These are phyloP conservation scores for Emydocephalus ijimae DNA, from an alignment of 2,113 vertebrate genomes.

Conservation along the genomic window DNA sequence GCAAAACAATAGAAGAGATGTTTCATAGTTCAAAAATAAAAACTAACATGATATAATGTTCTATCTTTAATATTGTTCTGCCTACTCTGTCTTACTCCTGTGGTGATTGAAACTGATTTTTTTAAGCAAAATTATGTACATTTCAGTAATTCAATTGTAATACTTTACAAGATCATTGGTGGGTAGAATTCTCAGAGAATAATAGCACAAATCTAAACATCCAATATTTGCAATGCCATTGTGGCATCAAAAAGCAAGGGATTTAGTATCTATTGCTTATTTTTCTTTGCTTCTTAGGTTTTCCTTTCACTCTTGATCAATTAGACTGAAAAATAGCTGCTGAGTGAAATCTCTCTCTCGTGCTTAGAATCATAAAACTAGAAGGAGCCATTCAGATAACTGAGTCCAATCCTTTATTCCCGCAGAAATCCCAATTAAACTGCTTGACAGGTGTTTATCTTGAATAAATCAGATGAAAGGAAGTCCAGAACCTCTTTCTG, in stretches of 20 bases:
- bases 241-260: not conserved
- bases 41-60: slow-evolving; percentile 1
- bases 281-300: not conserved
- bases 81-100: slow-evolving; percentile 7
- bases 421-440: not conserved
- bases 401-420: not conserved
- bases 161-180: not conserved
- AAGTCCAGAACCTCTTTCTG: not conserved
- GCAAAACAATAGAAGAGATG: not conserved
- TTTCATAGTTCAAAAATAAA: slow-evolving; percentile 23
- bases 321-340: slow-evolving; percentile 11
- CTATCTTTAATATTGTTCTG: slow-evolving; percentile 19
- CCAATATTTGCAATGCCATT: not conserved
- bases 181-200: not conserved
- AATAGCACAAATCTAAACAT: not conserved
- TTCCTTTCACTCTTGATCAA: not conserved
- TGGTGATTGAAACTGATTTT: slow-evolving; percentile 2
- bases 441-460: not conserved
- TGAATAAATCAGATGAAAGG: not conserved
- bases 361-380: not conserved
- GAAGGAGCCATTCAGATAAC: not conserved
- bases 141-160: rapidly evolving
- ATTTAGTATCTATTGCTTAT: not conserved
- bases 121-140: not conserved
- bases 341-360: slow-evolving; percentile 25